phyloP scores from a whole-genome alignment of 2,888 invertebrate species.

The Caenorhabditis becei region DNA sequence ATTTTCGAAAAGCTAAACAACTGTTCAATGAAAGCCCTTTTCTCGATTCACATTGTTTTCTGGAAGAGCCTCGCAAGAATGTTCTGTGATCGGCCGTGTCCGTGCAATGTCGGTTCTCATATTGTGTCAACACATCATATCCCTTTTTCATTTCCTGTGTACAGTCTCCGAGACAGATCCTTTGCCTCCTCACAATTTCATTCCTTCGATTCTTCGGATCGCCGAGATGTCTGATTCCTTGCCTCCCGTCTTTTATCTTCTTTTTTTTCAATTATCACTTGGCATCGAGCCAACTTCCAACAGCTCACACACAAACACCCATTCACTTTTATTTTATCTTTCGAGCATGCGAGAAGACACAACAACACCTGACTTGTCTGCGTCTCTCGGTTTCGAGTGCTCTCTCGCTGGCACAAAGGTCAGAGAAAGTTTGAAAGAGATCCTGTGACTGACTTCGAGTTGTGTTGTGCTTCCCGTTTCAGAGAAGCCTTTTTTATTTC shows the following conservation, averaged over 20 bases:
- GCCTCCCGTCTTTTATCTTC: background rate
- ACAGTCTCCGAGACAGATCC: conserved; percentile 7
- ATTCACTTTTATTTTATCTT: conserved; percentile 23
- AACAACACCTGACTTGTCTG: conserved; percentile 46
- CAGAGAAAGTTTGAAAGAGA: conserved; percentile 24
- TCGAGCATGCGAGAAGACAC: conserved; percentile 5
- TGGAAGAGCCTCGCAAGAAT: background rate
- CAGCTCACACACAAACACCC: conserved; percentile 1
- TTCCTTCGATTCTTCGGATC: background rate
- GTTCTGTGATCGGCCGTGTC: background rate
- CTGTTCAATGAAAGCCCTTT: background rate
- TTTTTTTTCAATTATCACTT: conserved; percentile 17
- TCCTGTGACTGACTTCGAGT: conserved; percentile 29
- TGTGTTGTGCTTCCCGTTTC: conserved; percentile 22
- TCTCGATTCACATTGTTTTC: no score
- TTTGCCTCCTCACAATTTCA: background rate
- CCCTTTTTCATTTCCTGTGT: conserved; percentile 11
- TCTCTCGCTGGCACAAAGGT: conserved; percentile 46
- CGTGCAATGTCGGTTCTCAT: conserved; percentile 6
- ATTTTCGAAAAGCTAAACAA: background rate
- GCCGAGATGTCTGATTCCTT: conserved; percentile 44
- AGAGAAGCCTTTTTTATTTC: conserved; percentile 14
- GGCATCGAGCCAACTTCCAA: conserved; percentile 32
- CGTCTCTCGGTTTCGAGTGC: background rate
- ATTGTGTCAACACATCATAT: conserved; percentile 1